A percentile compares a stretch with the other conserved stretches of the same genome.
Evolutionary conservation across 2,113 vertebrate genomes (phyloP).

Genomic region (Scolopax mira): DNA sequence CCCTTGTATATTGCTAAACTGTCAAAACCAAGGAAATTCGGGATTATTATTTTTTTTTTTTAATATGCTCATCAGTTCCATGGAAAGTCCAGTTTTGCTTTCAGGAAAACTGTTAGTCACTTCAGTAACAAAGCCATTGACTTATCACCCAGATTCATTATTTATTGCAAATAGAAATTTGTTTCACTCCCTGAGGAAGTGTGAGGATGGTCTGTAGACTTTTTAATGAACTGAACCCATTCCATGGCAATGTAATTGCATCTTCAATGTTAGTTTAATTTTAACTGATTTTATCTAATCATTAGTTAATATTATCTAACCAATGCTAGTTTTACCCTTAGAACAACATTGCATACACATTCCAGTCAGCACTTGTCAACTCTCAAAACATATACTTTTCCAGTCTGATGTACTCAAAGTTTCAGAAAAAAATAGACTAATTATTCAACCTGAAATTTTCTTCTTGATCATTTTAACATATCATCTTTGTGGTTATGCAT

Average conservation of each 20-base stretch:
- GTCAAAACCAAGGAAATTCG: neutral
- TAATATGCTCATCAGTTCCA: neutral
- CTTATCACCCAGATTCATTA: neutral
- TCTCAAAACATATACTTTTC: neutral
- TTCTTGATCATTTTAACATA: neutral
- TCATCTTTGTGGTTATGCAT: neutral
- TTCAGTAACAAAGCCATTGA: neutral
- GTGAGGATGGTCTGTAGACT: neutral
- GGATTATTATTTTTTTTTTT: too few relatives aligned
- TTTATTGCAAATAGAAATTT: neutral
- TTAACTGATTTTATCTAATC: neutral
- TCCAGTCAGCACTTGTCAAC: neutral
- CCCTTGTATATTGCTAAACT: neutral
- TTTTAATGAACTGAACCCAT: neutral
- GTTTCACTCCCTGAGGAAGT: neutral
- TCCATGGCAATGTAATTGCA: neutral
- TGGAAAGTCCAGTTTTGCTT: neutral
- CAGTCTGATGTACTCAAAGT: neutral
- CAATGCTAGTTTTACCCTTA: neutral
- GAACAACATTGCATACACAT: neutral
- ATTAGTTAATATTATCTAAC: neutral
- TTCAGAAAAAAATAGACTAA: neutral
- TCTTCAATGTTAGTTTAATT: neutral
- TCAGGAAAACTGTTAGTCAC: neutral
- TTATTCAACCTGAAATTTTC: neutral